Conservation (phyloP, 2,888 invertebrate species). For the Eucera pruinosa region DNA sequence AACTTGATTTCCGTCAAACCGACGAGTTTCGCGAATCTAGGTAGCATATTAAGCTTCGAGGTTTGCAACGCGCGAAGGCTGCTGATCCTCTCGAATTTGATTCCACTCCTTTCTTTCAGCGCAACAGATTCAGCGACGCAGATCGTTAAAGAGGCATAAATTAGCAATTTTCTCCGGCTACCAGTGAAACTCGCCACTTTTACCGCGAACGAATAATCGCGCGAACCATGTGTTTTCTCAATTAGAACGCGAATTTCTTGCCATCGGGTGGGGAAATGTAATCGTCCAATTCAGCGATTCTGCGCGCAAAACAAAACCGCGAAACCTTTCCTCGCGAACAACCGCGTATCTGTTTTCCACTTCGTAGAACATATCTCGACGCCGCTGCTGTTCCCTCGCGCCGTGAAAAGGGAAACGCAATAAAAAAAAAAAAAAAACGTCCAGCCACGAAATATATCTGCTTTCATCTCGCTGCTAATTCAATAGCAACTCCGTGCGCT, state of each 20-base stretch:
- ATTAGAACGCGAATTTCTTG: slow-evolving; percentile 27
- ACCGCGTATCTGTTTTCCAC: too few relatives aligned
- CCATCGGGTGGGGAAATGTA: background rate
- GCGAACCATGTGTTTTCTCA: slow-evolving; percentile 23
- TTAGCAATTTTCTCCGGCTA: slow-evolving; percentile 9
- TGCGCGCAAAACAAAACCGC: slow-evolving; percentile 5
- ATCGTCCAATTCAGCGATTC: slow-evolving; percentile 1
- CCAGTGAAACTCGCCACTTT: slow-evolving; percentile 36
- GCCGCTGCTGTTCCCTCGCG: too few relatives aligned
- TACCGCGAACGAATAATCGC: slow-evolving; percentile 20
- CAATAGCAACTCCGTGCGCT: too few relatives aligned
- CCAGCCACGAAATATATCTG: too few relatives aligned
- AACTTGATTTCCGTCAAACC: too few relatives aligned
- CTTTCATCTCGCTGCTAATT: background rate
- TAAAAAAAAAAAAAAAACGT: background rate
- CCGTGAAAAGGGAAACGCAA: too few relatives aligned
- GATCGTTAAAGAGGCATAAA: background rate
- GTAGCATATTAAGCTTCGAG: too few relatives aligned
- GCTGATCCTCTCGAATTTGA: too few relatives aligned
- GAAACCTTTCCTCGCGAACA: background rate
- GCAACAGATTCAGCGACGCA: background rate
- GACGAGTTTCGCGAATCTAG: too few relatives aligned
- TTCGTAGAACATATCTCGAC: too few relatives aligned
- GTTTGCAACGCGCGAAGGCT: too few relatives aligned
- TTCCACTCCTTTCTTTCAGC: background rate